Percentiles rank a stretch among this genome's conserved stretches.
Conservation (phyloP, 1,140 invertebrate species). For the Ptiloglossa arizonensis region DNA sequence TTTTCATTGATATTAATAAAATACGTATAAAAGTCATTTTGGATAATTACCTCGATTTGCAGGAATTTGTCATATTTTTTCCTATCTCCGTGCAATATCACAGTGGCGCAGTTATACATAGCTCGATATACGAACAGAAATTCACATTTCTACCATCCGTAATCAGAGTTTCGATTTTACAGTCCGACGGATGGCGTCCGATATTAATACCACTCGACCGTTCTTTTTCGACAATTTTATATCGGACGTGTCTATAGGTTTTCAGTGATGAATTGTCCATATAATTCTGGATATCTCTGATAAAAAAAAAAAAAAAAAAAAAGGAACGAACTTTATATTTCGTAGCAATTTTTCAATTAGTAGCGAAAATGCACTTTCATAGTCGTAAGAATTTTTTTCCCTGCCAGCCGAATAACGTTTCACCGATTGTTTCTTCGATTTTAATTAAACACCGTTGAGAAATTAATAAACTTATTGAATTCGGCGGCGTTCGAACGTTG, state of each 20-base stretch:
- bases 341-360: slow-evolving; percentile 49
- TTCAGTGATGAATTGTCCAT: slow-evolving; percentile 34
- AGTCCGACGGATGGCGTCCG: slow-evolving; percentile 42
- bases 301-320: background rate
- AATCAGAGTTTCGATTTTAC: slow-evolving; percentile 65
- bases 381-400: slow-evolving; percentile 36
- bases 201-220: slow-evolving; percentile 61
- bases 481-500: no score
- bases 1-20: no score
- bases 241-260: slow-evolving; percentile 16
- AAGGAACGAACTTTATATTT: background rate
- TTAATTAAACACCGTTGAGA: background rate
- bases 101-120: slow-evolving; percentile 5
- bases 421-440: slow-evolving; percentile 31
- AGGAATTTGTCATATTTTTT: slow-evolving; percentile 35
- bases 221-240: slow-evolving; percentile 57
- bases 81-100: background rate
- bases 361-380: slow-evolving; percentile 30
- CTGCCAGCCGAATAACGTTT: slow-evolving; percentile 35
- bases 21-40: slow-evolving; percentile 10
- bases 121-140: slow-evolving; percentile 53
- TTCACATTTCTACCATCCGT: slow-evolving; percentile 49
- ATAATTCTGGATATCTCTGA: slow-evolving; percentile 29
- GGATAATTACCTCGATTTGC: slow-evolving; percentile 30
- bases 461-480: background rate